phyloP scores from a whole-genome alignment of 2,888 invertebrate species.

The Chelonus formosanus region DNA sequence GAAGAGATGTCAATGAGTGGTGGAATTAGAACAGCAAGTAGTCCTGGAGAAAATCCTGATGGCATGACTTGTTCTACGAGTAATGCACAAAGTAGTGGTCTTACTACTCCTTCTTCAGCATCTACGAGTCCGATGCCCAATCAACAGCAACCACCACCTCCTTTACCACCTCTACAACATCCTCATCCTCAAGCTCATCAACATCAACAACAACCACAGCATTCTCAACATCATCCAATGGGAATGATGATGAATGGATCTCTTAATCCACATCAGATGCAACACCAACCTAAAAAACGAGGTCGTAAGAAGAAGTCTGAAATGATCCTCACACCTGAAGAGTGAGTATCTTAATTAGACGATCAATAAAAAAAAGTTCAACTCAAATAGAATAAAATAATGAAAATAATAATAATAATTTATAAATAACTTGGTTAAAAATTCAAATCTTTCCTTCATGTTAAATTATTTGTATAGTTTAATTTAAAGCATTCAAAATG shows the following conservation, averaged over 20 bases:
- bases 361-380: no score
- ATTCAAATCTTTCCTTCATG: no score
- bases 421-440: background rate
- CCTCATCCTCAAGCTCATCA: background rate
- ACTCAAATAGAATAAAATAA: background rate
- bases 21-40: slow-evolving; percentile 68
- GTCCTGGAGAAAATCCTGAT: slow-evolving; percentile 61
- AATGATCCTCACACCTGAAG: slow-evolving; percentile 65
- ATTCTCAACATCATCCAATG: slow-evolving; percentile 52
- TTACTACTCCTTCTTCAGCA: slow-evolving; percentile 57
- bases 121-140: slow-evolving; percentile 51
- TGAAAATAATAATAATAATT: background rate
- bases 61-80: slow-evolving; percentile 55
- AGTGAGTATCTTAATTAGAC: slow-evolving; percentile 54
- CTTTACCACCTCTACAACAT: slow-evolving; percentile 30
- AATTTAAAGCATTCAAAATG: background rate
- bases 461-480: no score
- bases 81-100: slow-evolving; percentile 46
- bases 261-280: slow-evolving; percentile 56
- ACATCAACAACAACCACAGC: slow-evolving; percentile 33
- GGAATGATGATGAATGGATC: slow-evolving; percentile 59
- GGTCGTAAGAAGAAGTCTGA: slow-evolving; percentile 84
- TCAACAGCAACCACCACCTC: slow-evolving; percentile 30
- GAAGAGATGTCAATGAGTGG: slow-evolving; percentile 75
- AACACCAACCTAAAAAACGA: slow-evolving; percentile 77